A percentile compares a stretch with the other conserved stretches of the same genome.
Evolutionary conservation across 1,140 invertebrate genomes (phyloP).

Genomic region (Ceratina australensis): DNA sequence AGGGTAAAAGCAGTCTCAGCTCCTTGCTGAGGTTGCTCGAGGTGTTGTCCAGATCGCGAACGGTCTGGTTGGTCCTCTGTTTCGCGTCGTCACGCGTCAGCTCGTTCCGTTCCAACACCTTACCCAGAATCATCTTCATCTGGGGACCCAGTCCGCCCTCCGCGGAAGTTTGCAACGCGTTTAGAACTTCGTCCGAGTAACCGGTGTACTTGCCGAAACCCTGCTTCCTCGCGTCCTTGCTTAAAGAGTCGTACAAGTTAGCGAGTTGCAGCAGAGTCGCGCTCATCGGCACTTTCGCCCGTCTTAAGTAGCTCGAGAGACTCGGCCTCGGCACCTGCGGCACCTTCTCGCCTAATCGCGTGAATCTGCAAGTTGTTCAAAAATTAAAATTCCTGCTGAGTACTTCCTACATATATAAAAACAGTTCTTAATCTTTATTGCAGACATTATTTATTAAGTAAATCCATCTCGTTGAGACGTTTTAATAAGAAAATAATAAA

Average conservation of each 20-base stretch:
- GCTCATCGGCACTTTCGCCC: slow-evolving; percentile 63
- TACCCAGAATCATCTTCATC: slow-evolving; percentile 68
- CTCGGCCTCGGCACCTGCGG: slow-evolving; percentile 73
- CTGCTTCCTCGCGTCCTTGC: slow-evolving; percentile 75
- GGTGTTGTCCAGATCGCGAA: slow-evolving; percentile 66
- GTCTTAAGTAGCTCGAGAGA: slow-evolving; percentile 66
- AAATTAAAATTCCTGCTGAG: background rate
- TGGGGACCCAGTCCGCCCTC: slow-evolving; percentile 71
- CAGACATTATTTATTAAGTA: no score
- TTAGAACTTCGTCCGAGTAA: slow-evolving; percentile 70
- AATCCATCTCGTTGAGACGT: no score
- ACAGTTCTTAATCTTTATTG: no score
- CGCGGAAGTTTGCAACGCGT: slow-evolving; percentile 61
- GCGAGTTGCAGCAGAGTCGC: slow-evolving; percentile 70
- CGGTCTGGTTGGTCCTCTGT: slow-evolving; percentile 48
- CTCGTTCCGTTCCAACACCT: slow-evolving; percentile 67
- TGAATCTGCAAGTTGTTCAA: slow-evolving; percentile 63
- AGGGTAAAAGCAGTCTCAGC: slow-evolving; percentile 67
- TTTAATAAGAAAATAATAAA: no score
- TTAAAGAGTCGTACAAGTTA: slow-evolving; percentile 70
- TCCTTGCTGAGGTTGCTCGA: slow-evolving; percentile 68
- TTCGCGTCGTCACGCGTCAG: slow-evolving; percentile 72
- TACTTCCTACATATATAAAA: no score
- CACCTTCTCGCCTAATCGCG: slow-evolving; percentile 72
- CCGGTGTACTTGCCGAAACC: slow-evolving; percentile 72